phyloP scores from a whole-genome alignment of 2,797 vertebrate genomes.

The Mormyrus hasselquistii region DNA sequence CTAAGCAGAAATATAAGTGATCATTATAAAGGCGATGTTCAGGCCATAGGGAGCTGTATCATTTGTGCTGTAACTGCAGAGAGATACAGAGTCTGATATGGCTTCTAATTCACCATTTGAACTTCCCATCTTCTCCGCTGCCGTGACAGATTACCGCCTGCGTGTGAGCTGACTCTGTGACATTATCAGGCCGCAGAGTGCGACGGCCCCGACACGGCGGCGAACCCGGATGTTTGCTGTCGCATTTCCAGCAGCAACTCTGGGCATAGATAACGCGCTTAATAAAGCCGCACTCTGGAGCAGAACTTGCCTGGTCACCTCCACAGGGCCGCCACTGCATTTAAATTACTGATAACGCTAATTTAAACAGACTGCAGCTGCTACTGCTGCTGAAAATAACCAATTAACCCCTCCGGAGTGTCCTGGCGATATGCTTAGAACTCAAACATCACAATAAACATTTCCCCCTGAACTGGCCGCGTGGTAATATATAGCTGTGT shows the following conservation, averaged over 20 bases:
- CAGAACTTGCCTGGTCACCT: conserved; percentile 37
- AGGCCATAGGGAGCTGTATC: background rate
- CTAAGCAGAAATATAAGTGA: background rate
- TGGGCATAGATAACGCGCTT: conserved; percentile 37
- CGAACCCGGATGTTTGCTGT: conserved; percentile 30
- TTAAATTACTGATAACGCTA: conserved; percentile 51
- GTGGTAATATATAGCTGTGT: background rate
- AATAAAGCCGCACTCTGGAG: conserved; percentile 45
- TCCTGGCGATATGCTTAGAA: background rate
- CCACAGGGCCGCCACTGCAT: conserved; percentile 43
- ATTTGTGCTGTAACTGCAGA: background rate
- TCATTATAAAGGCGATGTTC: background rate
- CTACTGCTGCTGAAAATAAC: conserved; percentile 50
- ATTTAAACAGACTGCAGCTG: conserved; percentile 51
- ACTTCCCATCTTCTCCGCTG: background rate
- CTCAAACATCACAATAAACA: background rate
- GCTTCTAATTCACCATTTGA: conserved; percentile 3
- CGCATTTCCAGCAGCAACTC: conserved; percentile 38
- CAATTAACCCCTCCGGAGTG: conserved; percentile 53
- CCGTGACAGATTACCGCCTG: background rate
- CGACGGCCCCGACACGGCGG: background rate
- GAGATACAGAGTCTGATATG: background rate
- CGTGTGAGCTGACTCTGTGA: background rate
- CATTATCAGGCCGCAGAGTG: background rate
- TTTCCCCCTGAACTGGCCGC: background rate